phyloP scores from a whole-genome alignment of 1,140 invertebrate genomes.

The Agrypnia vestita region DNA sequence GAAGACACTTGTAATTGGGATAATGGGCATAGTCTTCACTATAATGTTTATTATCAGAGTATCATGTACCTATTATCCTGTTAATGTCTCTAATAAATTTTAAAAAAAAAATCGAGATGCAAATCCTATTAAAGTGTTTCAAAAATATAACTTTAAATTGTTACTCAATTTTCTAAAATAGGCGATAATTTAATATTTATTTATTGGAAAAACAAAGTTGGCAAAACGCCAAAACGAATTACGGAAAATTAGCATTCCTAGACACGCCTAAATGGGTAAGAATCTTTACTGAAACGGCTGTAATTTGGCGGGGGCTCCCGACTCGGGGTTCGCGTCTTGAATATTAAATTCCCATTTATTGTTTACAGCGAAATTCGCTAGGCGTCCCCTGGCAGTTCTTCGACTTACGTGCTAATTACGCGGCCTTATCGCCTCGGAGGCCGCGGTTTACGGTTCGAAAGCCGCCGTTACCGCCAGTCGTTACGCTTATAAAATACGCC shows the following conservation, averaged over 20 bases:
- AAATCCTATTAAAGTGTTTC: no score
- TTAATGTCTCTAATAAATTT: no score
- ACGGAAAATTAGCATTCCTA: slow-evolving; percentile 37
- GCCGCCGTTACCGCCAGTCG: neutral
- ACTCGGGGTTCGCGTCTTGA: slow-evolving; percentile 55
- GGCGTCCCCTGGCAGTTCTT: slow-evolving; percentile 57
- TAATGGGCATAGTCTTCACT: no score
- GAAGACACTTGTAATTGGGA: no score
- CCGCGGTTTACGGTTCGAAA: slow-evolving; percentile 21
- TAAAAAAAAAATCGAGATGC: no score
- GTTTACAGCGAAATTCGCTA: slow-evolving; percentile 56
- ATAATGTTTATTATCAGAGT: no score
- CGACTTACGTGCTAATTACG: slow-evolving; percentile 53
- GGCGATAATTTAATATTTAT: no score
- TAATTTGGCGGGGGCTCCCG: slow-evolving; percentile 51
- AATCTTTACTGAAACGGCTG: slow-evolving; percentile 45
- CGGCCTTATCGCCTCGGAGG: slow-evolving; percentile 8
- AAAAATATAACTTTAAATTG: no score
- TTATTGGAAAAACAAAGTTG: no score
- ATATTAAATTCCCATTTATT: slow-evolving; percentile 61
- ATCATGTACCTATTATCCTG: no score
- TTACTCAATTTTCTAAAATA: no score
- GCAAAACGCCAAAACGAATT: slow-evolving; percentile 12
- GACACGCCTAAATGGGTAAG: slow-evolving; percentile 24
- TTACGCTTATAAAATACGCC: slow-evolving; percentile 2